These are phyloP conservation scores for Cordilura impudica DNA, from an alignment of 2,888 invertebrate genomes.

Conservation along the genomic window DNA sequence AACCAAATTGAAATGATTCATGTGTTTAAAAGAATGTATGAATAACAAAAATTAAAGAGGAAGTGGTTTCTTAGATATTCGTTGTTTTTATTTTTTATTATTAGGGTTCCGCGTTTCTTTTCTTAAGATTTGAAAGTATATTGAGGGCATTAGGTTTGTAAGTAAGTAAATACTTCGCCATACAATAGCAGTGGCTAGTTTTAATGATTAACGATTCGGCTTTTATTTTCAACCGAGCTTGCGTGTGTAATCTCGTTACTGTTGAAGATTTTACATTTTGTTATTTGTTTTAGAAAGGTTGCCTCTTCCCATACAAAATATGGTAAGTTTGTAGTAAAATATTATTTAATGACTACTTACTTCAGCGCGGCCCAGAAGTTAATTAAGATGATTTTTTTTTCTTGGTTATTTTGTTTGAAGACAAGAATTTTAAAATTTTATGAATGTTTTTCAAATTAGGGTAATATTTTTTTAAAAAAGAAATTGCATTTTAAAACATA, in stretches of 20 bases:
- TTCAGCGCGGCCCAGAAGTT: not conserved
- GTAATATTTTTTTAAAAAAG: not conserved
- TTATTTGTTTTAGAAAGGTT: constrained; percentile 24
- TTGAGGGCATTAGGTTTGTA: constrained; percentile 54
- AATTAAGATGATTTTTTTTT: constrained; percentile 27
- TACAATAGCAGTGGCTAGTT: constrained; percentile 23
- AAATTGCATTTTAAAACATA: not conserved
- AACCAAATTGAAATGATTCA: constrained; percentile 32
- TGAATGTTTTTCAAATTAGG: not conserved
- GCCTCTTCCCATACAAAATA: not conserved
- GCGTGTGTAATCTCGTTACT: constrained; percentile 20
- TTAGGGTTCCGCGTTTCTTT: not conserved
- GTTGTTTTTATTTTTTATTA: not conserved
- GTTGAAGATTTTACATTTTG: not conserved
- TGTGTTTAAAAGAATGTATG: constrained; percentile 1
- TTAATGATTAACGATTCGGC: not conserved
- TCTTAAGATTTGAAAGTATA: constrained; percentile 47
- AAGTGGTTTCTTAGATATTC: constrained; percentile 32
- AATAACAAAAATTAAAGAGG: constrained; percentile 24
- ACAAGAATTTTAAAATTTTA: constrained; percentile 3
- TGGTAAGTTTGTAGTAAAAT: not conserved
- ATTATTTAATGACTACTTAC: constrained; percentile 2
- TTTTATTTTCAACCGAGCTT: constrained; percentile 26
- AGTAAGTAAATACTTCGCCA: not conserved
- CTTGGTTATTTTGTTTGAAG: not conserved